A percentile compares a stretch with the other conserved stretches of the same genome.
These are phyloP conservation scores for Aplochiton taeniatus DNA, from an alignment of 2,797 vertebrate genomes.

Conservation along the genomic window DNA sequence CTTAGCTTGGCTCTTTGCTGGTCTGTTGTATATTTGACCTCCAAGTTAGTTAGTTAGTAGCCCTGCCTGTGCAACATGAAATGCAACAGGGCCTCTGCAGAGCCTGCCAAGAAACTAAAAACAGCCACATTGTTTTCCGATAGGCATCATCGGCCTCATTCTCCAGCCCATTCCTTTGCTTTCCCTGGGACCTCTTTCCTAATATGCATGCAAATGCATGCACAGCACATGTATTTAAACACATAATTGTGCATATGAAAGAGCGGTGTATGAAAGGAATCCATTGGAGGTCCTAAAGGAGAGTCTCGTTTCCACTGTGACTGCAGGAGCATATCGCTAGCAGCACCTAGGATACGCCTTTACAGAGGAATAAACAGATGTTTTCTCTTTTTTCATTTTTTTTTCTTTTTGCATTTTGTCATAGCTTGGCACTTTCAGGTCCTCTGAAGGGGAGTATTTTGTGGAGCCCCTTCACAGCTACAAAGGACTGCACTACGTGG, in stretches of 20 bases:
- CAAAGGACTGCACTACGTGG: conserved; percentile 86
- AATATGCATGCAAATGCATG: conserved; percentile 53
- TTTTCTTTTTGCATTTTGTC: conserved; percentile 32
- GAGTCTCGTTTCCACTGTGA: conserved; percentile 39
- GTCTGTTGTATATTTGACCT: conserved; percentile 46
- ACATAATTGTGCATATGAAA: conserved; percentile 20
- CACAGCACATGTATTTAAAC: conserved; percentile 45
- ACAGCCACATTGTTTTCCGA: conserved; percentile 46
- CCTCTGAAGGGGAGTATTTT: conserved; percentile 94
- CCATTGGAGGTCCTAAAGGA: conserved; percentile 12
- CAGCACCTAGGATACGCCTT: conserved; percentile 23
- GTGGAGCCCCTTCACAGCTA: conserved; percentile 90
- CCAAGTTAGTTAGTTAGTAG: conserved; percentile 33
- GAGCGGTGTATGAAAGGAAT: conserved; percentile 21
- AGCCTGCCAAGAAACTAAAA: conserved; percentile 34
- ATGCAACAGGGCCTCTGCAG: conserved; percentile 32
- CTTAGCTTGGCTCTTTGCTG: conserved; percentile 36
- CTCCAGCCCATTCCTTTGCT: conserved; percentile 22
- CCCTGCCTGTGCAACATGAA: conserved; percentile 42
- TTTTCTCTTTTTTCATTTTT: conserved; percentile 29
- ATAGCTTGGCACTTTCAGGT: conserved; percentile 96
- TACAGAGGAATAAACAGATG: conserved; percentile 38
- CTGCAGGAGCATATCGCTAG: conserved; percentile 25
- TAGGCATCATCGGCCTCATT: conserved; percentile 52
- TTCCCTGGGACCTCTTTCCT: conserved; percentile 12